phyloP scores from a whole-genome alignment of 2,113 vertebrate genomes.

The Heterotis niloticus region DNA sequence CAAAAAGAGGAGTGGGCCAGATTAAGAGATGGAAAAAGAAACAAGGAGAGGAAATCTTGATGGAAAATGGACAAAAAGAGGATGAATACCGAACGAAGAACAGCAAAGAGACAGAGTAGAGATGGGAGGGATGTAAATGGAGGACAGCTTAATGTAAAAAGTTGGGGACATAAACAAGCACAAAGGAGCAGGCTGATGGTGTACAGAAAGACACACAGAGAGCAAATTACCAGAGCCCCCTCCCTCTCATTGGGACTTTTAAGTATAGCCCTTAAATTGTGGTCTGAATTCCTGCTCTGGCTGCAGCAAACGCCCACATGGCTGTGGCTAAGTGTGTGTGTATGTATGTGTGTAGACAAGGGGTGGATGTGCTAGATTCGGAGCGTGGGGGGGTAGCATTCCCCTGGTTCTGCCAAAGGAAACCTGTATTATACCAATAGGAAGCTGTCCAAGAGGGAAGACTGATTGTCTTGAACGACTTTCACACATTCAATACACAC shows the following conservation, averaged over 20 bases:
- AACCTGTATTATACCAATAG: too few relatives aligned
- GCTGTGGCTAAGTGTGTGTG: constrained; percentile 3
- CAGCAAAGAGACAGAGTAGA: too few relatives aligned
- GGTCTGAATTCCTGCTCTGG: constrained; percentile 18
- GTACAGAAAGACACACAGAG: not conserved
- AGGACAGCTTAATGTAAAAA: not conserved
- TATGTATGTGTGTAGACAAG: not conserved
- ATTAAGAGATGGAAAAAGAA: constrained; percentile 7
- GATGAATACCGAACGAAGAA: too few relatives aligned
- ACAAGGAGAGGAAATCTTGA: constrained; percentile 3
- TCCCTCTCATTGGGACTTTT: not conserved
- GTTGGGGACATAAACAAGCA: not conserved
- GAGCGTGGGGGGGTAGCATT: not conserved
- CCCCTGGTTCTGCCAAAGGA: not conserved
- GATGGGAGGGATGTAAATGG: too few relatives aligned
- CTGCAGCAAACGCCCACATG: constrained; percentile 15
- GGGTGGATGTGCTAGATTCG: not conserved
- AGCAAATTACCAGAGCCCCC: not conserved
- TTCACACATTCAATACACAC: too few relatives aligned
- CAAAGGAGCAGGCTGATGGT: not conserved
- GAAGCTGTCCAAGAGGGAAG: too few relatives aligned
- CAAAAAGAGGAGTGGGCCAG: not conserved
- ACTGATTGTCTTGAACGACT: too few relatives aligned
- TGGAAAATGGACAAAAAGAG: not conserved
- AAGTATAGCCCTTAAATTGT: constrained; percentile 25